phyloP scores from a whole-genome alignment of 2,888 invertebrate species.

The Pandemis heparana region DNA sequence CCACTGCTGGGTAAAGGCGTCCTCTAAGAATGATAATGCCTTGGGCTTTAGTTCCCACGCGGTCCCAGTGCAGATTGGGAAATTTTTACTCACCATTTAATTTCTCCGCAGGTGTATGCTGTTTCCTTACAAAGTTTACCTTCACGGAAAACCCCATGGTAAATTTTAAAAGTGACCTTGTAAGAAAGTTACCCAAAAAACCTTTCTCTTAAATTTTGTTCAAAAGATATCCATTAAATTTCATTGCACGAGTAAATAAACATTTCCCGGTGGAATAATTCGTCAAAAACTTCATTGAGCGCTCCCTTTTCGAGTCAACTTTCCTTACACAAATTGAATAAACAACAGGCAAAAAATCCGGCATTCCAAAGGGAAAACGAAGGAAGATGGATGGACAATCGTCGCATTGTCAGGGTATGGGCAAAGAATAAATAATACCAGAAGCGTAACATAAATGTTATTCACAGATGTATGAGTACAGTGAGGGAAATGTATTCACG shows the following conservation, averaged over 20 bases:
- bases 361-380: slow-evolving; percentile 49
- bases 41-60: too few relatives aligned
- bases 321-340: slow-evolving; percentile 30
- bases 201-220: background rate
- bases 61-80: too few relatives aligned
- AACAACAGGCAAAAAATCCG: slow-evolving; percentile 39
- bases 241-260: background rate
- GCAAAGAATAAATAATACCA: background rate
- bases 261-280: background rate
- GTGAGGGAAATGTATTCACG: too few relatives aligned
- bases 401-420: slow-evolving; percentile 61
- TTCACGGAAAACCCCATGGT: too few relatives aligned
- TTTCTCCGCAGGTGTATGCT: too few relatives aligned
- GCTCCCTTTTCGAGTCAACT: background rate
- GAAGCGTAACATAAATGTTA: slow-evolving; percentile 19
- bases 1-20: too few relatives aligned
- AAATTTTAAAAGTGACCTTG: too few relatives aligned
- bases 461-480: too few relatives aligned
- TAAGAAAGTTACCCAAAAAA: background rate
- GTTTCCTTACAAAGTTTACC: too few relatives aligned
- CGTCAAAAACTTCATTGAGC: slow-evolving; percentile 10
- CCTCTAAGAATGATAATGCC: too few relatives aligned
- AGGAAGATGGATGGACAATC: slow-evolving; percentile 72
- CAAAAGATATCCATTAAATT: background rate
- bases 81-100: too few relatives aligned